Base-by-base conservation (phyloP, 2,113 vertebrate species). In the Mesocricetus auratus region DNA sequence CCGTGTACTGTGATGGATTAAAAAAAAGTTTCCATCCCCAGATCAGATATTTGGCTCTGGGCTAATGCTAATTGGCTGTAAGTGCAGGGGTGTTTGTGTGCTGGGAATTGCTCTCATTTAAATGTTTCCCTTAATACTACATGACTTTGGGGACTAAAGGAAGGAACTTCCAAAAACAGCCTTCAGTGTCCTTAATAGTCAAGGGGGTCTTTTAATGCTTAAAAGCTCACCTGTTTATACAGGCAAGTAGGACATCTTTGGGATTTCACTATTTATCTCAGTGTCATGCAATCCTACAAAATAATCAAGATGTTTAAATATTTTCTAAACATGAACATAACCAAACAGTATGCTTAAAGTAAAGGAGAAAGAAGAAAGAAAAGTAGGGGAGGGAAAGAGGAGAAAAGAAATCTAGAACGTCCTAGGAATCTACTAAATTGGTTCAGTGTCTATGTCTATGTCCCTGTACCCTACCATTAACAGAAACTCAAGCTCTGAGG, bases 21-120 rank as follows among this genome's bases (percentile, higher is more conserved):
- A 64, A 36, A 64, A 82, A 64, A 78, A 42, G 26, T 6, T 71
- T 96, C 92, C 26, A 95, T 91, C 42, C 75, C 73, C 66, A 74
- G 90, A 95, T 96, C 89, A 95, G 94, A 94, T 85, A 58, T 33
- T 87, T 95, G 86, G 86, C 97, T 98, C 90, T 58, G 93, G 92
- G 97, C 94, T 97, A 96, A 11, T 92, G 60, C 79, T 96, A 96
- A 95, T 90, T 96, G 74, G 89, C 92, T 94, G 24, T 86, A 75
- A 96, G 73, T 16, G 74, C 74, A 68, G 42, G 31, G 13, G 91
- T 79, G 78, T 71, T 71, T 89, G 50, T 83, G 53, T 96, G 77
- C 68, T 95, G 42, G 82, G 94, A 98, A 94, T 92, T 74, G 81
- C 50, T 97, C 69, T 91, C 62, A 64, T 93, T 93, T 91, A 90